Percentiles rank a stretch among this genome's conserved stretches.
These are phyloP conservation scores for Meriones unguiculatus DNA, from an alignment of 2,113 vertebrate species.

Conservation along the genomic window DNA sequence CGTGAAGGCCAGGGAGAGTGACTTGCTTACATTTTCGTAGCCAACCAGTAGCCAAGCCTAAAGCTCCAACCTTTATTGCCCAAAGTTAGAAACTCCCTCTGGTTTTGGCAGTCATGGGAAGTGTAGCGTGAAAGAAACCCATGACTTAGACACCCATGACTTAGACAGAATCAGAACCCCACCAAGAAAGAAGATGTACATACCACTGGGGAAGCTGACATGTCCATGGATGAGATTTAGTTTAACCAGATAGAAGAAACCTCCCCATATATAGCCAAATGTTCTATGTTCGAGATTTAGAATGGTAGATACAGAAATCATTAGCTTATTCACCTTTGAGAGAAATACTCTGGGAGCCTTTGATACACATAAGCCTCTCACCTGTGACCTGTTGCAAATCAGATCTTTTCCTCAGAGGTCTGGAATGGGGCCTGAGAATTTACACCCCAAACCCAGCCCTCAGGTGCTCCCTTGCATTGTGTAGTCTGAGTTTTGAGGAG, in stretches of 20 bases:
- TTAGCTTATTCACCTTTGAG: not conserved
- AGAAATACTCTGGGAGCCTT: not conserved
- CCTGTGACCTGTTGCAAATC: not conserved
- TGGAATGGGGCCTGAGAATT: not conserved
- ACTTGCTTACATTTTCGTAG: slow-evolving; percentile 34
- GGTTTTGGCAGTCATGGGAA: not conserved
- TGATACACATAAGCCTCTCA: not conserved
- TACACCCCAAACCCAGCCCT: not conserved
- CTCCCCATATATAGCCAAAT: not conserved
- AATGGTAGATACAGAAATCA: fast-evolving
- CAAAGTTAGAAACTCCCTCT: slow-evolving; percentile 33
- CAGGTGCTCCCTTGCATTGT: fast-evolving
- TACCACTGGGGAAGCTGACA: not conserved
- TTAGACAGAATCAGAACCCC: not conserved
- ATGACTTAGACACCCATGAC: not conserved
- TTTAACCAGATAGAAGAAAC: not conserved
- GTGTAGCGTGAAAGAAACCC: not conserved
- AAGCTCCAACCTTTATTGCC: slow-evolving; percentile 52
- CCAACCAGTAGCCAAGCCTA: not conserved
- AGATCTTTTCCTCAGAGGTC: not conserved
- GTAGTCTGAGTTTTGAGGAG: not conserved
- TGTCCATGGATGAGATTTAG: not conserved
- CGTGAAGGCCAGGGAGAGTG: slow-evolving; percentile 14
- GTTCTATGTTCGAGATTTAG: not conserved
- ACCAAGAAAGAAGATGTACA: not conserved